Conservation (phyloP, 2,113 vertebrate genomes). For the Atrichornis clamosus region DNA sequence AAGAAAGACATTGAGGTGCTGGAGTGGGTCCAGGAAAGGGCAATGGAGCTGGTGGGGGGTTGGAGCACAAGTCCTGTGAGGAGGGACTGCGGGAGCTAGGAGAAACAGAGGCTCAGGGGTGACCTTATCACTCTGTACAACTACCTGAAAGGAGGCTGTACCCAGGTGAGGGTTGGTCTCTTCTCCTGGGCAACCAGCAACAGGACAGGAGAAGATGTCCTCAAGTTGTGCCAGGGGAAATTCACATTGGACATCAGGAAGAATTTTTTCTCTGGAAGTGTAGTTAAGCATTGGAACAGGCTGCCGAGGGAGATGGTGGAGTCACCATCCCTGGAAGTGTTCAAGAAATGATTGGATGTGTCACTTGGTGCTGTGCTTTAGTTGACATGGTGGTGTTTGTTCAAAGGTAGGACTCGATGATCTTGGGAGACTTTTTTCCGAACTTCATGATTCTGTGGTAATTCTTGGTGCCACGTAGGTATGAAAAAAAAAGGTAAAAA, state of each 20-base stretch:
- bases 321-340: neutral
- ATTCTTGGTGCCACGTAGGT: neutral
- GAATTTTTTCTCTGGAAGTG: neutral
- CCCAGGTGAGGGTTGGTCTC: fast-evolving
- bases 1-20: neutral
- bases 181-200: neutral
- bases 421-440: neutral
- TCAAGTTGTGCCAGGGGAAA: neutral
- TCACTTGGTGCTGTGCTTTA: neutral
- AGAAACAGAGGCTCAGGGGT: neutral
- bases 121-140: fast-evolving
- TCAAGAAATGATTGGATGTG: neutral
- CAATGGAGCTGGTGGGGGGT: neutral
- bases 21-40: neutral
- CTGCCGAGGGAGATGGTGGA: neutral
- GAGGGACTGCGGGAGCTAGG: neutral
- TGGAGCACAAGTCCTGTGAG: fast-evolving
- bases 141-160: neutral
- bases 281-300: neutral
- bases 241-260: neutral
- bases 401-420: neutral
- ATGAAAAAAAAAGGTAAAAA: neutral
- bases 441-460: neutral
- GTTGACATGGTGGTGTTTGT: neutral
- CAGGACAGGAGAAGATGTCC: neutral